phyloP scores from a whole-genome alignment of 2,888 invertebrate genomes.

The Phyto melanocephala region DNA sequence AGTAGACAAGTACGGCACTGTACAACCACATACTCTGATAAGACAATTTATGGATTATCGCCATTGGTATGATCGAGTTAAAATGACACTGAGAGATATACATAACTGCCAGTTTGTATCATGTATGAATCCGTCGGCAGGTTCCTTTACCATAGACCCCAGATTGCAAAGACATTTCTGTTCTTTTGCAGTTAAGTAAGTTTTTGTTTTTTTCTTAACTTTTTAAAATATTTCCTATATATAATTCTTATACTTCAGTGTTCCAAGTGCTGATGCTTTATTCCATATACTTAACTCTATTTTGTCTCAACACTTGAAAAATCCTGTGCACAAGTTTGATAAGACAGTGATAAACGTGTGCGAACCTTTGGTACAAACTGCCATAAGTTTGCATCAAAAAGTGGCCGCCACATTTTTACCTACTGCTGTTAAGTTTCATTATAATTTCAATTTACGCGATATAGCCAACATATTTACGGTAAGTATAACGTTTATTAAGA shows the following conservation, averaged over 20 bases:
- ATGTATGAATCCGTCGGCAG: slow-evolving; percentile 98
- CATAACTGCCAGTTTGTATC: slow-evolving; percentile 96
- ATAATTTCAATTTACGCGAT: slow-evolving; percentile 94
- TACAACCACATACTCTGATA: slow-evolving; percentile 95
- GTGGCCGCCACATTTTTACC: slow-evolving; percentile 89
- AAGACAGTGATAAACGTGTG: slow-evolving; percentile 81
- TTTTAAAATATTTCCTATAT: no score
- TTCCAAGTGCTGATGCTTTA: slow-evolving; percentile 90
- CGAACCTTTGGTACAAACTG: slow-evolving; percentile 84
- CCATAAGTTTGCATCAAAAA: slow-evolving; percentile 87
- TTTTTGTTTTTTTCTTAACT: neutral
- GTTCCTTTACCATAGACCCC: slow-evolving; percentile 95
- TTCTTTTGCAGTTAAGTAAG: slow-evolving; percentile 89
- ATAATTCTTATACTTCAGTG: slow-evolving; percentile 80
- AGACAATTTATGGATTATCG: slow-evolving; percentile 95
- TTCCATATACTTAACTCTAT: slow-evolving; percentile 91
- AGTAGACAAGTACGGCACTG: slow-evolving; percentile 95
- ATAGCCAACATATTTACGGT: slow-evolving; percentile 96
- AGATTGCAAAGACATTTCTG: slow-evolving; percentile 93
- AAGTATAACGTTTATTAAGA: no score
- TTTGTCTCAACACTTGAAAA: slow-evolving; percentile 86
- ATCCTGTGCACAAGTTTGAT: slow-evolving; percentile 84
- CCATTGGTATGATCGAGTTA: slow-evolving; percentile 96
- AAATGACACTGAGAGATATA: slow-evolving; percentile 92
- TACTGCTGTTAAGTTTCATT: slow-evolving; percentile 96